Base-by-base conservation (phyloP, 2,888 invertebrate species). In the Dicranocentrus wangi region DNA sequence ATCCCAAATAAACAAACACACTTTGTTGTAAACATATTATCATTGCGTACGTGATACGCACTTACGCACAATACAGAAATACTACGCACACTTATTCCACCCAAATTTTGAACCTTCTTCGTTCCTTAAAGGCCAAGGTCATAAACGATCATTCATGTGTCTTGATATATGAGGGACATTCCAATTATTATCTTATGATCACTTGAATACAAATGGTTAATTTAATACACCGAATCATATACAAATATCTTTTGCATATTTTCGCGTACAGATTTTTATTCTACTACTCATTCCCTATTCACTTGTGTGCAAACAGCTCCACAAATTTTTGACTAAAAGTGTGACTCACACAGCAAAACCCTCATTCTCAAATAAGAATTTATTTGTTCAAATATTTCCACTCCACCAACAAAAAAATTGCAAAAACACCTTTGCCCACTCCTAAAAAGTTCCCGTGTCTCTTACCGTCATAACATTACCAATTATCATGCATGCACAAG, bases 71-170 rank as follows among this genome's bases (percentile, higher is more conserved):
- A n/a, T 47, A n/a, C 39, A 13, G 5, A 39, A 39, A 39, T 13
- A 39, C 39, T 8, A 39, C 39, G 13, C 10, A 47, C n/a, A n/a
- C n/a, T n/a, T n/a, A 47, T 47, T n/a, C 47, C 13, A 47, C 13
- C 13, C 47, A 47, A 47, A 10, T 10, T 47, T 47, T n/a, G 47
- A 47, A 47, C 5, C 47, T 69, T 10, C 27, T 21, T 15, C 39
- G 17, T 61, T 47, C 47, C 47, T 47, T 47, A 10, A 32, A 23
- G 47, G 69, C 47, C 69, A 77, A 77, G 68, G 77, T 77, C 77
- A 77, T 69, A 69, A 77, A 68, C 77, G 66, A 43, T n/a, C n/a
- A n/a, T n/a, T n/a, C n/a, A n/a, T n/a, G n/a, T n/a, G n/a, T n/a
- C n/a, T n/a, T n/a, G n/a, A n/a, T n/a, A n/a, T n/a, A n/a, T n/a